Conservation (phyloP, 2,888 invertebrate species). For the Drosophila tanythrix region DNA sequence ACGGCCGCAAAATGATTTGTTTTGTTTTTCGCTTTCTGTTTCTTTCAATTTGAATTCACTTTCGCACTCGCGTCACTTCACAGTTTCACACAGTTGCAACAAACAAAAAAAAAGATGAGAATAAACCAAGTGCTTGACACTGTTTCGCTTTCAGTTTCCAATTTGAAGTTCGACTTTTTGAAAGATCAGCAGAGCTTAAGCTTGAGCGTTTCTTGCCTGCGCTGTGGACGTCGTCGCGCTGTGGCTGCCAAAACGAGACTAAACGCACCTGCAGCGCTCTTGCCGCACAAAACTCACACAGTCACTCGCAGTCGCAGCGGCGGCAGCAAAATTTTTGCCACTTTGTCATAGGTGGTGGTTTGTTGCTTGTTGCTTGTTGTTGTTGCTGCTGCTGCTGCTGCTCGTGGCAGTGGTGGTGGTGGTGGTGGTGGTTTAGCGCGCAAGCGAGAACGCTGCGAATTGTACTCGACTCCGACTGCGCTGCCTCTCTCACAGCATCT, state of each 20-base stretch:
- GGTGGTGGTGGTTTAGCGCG: slow-evolving; percentile 30
- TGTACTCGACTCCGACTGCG: neutral
- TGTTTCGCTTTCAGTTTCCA: slow-evolving; percentile 14
- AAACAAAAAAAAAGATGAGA: slow-evolving; percentile 29
- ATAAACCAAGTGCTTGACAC: neutral
- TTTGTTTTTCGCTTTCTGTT: slow-evolving; percentile 8
- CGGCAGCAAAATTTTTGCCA: slow-evolving; percentile 53
- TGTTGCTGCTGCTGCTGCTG: neutral
- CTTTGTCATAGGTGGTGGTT: slow-evolving; percentile 64
- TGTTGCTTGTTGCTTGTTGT: neutral
- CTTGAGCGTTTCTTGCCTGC: slow-evolving; percentile 24
- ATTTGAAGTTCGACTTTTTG: slow-evolving; percentile 27
- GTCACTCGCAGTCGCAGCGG: slow-evolving; percentile 32
- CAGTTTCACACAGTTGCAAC: slow-evolving; percentile 2
- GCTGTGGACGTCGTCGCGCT: slow-evolving; percentile 70
- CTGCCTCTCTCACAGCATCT: slow-evolving; percentile 17
- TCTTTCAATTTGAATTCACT: slow-evolving; percentile 19
- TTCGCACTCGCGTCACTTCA: slow-evolving; percentile 6
- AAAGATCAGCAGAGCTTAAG: neutral
- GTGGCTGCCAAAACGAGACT: slow-evolving; percentile 83
- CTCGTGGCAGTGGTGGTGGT: neutral
- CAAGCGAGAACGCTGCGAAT: slow-evolving; percentile 32
- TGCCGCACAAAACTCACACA: slow-evolving; percentile 57
- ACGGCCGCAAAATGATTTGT: slow-evolving; percentile 1
- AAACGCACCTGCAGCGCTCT: slow-evolving; percentile 82